These are phyloP conservation scores for Pluvianellus socialis DNA, from an alignment of 2,113 vertebrate species.

Conservation along the genomic window DNA sequence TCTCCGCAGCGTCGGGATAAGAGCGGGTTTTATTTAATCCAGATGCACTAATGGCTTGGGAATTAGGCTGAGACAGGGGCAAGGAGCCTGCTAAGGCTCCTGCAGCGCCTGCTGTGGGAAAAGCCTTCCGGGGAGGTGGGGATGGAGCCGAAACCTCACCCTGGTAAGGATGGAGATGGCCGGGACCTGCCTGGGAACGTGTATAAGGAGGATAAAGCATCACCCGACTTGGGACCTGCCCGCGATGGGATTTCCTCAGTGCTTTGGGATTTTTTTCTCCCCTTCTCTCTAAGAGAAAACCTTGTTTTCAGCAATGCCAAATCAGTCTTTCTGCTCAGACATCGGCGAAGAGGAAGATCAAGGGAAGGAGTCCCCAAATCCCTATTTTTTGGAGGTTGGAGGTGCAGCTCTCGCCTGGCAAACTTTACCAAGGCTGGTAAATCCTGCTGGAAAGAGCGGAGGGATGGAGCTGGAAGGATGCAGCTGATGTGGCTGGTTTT, in stretches of 20 bases:
- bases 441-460: background rate
- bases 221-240: rapidly evolving
- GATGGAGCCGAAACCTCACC: background rate
- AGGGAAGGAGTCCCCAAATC: background rate
- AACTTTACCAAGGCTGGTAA: background rate
- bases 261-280: background rate
- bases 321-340: rapidly evolving
- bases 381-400: rapidly evolving
- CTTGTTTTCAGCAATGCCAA: rapidly evolving
- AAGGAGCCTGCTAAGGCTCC: background rate
- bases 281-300: rapidly evolving
- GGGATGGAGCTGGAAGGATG: background rate
- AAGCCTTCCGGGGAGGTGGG: background rate
- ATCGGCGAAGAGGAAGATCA: rapidly evolving
- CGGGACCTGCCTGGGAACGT: rapidly evolving
- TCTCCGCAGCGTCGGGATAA: rapidly evolving
- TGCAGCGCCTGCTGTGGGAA: rapidly evolving
- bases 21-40: background rate
- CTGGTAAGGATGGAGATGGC: background rate
- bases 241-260: background rate
- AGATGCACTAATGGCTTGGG: background rate
- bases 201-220: rapidly evolving
- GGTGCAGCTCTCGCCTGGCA: background rate
- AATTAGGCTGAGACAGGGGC: background rate
- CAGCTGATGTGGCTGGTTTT: slow-evolving; percentile 18